phyloP scores from a whole-genome alignment of 1,140 invertebrate species.

The Conopomorpha cramerella region DNA sequence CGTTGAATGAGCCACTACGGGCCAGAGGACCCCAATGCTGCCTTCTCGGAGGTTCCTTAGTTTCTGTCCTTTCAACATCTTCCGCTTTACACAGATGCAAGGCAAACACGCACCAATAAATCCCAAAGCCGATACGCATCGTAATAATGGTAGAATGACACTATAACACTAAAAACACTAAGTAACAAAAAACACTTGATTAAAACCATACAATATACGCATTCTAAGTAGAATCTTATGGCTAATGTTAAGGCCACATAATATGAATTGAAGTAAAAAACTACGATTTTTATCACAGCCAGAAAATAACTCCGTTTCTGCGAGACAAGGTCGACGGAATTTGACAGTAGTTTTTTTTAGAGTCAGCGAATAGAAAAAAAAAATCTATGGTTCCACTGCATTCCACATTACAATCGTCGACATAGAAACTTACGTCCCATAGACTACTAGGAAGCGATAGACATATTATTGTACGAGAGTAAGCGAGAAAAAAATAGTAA shows the following conservation, averaged over 20 bases:
- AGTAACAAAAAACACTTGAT: conserved; percentile 28
- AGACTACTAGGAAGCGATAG: too few relatives aligned
- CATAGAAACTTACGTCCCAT: too few relatives aligned
- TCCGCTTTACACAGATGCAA: conserved; percentile 48
- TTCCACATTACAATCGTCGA: too few relatives aligned
- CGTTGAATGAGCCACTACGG: conserved; percentile 34
- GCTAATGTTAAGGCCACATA: conserved; percentile 32
- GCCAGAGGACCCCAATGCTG: conserved; percentile 36
- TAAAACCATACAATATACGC: conserved; percentile 34
- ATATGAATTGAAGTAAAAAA: conserved; percentile 28
- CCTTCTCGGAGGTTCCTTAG: conserved; percentile 32
- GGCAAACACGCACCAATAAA: conserved; percentile 55
- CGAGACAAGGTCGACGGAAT: conserved; percentile 26
- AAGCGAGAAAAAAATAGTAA: too few relatives aligned
- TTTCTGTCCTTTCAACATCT: conserved; percentile 46
- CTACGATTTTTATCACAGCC: conserved; percentile 43
- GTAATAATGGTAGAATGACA: conserved; percentile 50
- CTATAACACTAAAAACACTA: conserved; percentile 29
- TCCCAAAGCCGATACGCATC: conserved; percentile 54
- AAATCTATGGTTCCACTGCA: too few relatives aligned
- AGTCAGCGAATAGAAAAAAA: too few relatives aligned
- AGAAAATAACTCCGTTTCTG: too few relatives aligned
- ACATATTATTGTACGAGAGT: too few relatives aligned
- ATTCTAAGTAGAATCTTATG: conserved; percentile 29
- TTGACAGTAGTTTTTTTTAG: too few relatives aligned